Evolutionary conservation across 2,888 invertebrate species (phyloP).

Genomic region (Ophion obscuratus): DNA sequence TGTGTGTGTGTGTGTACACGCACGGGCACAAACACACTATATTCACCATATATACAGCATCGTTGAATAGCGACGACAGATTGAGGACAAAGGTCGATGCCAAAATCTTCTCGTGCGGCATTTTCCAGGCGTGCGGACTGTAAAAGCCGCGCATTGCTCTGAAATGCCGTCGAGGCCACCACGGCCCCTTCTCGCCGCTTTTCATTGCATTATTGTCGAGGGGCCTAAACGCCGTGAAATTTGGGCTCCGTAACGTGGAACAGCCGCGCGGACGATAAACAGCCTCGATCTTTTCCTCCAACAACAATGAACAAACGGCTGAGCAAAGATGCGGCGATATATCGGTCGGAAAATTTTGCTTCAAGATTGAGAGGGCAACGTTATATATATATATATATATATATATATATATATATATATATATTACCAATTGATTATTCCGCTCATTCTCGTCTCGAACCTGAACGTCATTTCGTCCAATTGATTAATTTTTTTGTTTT

Average conservation of each 20-base stretch:
- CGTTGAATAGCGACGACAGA: constrained; percentile 31
- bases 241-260: constrained; percentile 27
- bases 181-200: not conserved
- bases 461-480: no score
- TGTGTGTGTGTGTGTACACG: no score
- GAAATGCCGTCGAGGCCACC: no score
- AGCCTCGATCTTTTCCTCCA: not conserved
- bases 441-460: no score
- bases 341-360: not conserved
- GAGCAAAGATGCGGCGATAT: not conserved
- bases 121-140: not conserved
- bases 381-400: not conserved
- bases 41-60: not conserved
- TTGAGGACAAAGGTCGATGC: constrained; percentile 17
- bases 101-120: not conserved
- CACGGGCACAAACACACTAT: no score
- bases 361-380: not conserved
- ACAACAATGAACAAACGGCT: not conserved
- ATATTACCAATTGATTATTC: not conserved
- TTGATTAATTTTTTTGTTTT: no score
- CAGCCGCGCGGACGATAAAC: constrained; percentile 34
- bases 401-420: not conserved
- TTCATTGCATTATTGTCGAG: not conserved
- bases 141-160: not conserved
- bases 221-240: constrained; percentile 51